Evolutionary conservation across 2,888 invertebrate species (phyloP), one percentile per base, ranked within the genome.

Genomic region (Drosophila anceps): DNA sequence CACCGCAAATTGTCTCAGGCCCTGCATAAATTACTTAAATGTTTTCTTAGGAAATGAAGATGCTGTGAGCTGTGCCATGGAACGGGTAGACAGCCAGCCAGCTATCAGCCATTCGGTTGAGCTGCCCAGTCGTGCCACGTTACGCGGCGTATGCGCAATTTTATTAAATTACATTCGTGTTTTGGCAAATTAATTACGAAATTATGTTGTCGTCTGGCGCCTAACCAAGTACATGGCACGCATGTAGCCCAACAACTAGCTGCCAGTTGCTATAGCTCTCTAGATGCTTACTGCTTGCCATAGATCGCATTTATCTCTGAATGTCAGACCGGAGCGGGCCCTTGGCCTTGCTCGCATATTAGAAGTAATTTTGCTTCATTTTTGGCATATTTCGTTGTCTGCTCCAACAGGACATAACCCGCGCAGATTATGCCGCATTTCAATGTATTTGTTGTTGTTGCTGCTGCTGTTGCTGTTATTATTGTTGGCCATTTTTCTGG

Each of bases 131-230:
- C 55, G 60, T 54, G 64, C 76, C 73, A 71, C 29, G 48, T 29
- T 29, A 18, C 79, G 73, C 73, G 90, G 83, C 88, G 85, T 85
- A 90, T 90, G 76, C 85, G 86, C 88, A 90, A 86, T 90, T 88
- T 90, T 90, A 90, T 87, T 87, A 87, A 87, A 87, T 87, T 87
- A 87, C 89, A 88, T 91, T 91, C 89, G 91, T 90, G 89, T 90
- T 88, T 90, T 82, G 83, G 91, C 90, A 89, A 89, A 89, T 91
- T 89, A 89, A 89, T 91, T 91, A 91, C 88, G 79, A 88, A 89
- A 91, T 89, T 89, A 89, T 89, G 87, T 88, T 86, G 85, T 88
- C 88, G 84, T 84, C 87, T 87, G 71, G 37, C 79, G 72, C 72
- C 81, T 53, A 76, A 80, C 79, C 68, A 89, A 84, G 80, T 74